Evolutionary conservation across 1,140 invertebrate genomes (phyloP), one percentile per base, ranked within the genome.

Genomic region (Muscidifurax raptorellus): DNA sequence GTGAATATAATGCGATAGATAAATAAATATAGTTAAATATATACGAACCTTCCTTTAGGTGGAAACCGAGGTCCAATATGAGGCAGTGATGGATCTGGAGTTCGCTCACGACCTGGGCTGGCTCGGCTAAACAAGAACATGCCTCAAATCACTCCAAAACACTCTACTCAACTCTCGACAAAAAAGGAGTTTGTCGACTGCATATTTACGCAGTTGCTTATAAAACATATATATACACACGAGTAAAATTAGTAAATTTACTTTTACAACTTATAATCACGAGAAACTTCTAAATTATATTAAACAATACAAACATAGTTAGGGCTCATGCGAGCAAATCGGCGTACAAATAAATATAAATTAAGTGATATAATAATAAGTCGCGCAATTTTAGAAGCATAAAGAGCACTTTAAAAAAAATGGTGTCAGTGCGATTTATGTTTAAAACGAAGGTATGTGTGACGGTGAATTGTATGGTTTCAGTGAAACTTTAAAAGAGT

Each of bases 51-150:
- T 94, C 95, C 96, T 95, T 95, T 95, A 74, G 96, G 95, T 94
- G 96, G 96, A 94, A 98, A 98, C 91, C 96, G 94, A 80, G 97
- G 97, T 87, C 97, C 97, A 93, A 96, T 96, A 94, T 97, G 97
- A 86, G 96, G 97, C 92, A 97, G 95, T 88, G 95, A 94, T 92
- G 95, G 95, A 92, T 97, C 96, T 87, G 96, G 96, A 86, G 94
- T 94, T 90, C 95, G 95, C 92, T 98, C 97, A 89, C 96, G 95
- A 88, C 96, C 96, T 86, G 97, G 96, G 93, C 96, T 97, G 93
- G 95, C 93, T 92, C 96, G 96, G 95, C 96, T 97, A 95, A 93
- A 94, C 93, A 94, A 94, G 91, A 94, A 94, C 93, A 94, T 94
- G 94, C 94, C 91, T 93, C 93, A 94, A 92, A 91, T 93, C 93